Evolutionary conservation across 1,140 invertebrate species (phyloP).

Genomic region (Drepana arcuata): DNA sequence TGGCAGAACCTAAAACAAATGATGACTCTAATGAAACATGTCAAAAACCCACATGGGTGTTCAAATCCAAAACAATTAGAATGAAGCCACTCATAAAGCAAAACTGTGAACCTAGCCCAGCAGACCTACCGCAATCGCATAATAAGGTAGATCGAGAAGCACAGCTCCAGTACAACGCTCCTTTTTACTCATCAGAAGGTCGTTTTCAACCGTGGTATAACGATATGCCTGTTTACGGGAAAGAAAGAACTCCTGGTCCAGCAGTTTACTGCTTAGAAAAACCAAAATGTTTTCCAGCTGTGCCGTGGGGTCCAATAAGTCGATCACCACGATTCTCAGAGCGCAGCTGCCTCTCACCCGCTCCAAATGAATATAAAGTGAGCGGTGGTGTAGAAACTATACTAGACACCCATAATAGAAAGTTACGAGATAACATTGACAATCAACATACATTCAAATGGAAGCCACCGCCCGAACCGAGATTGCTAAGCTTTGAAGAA

Average conservation of each 20-base stretch:
- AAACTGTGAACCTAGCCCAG: slow-evolving; percentile 28
- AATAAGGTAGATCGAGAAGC: slow-evolving; percentile 10
- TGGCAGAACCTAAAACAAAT: slow-evolving; percentile 2
- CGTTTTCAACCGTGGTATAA: slow-evolving; percentile 50
- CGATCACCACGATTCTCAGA: slow-evolving; percentile 27
- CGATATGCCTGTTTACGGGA: slow-evolving; percentile 35
- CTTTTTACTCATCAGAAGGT: slow-evolving; percentile 41
- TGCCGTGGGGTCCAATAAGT: slow-evolving; percentile 29
- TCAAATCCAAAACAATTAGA: slow-evolving; percentile 43
- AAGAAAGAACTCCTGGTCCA: slow-evolving; percentile 34
- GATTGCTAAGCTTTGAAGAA: slow-evolving; percentile 23
- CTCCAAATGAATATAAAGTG: slow-evolving; percentile 40
- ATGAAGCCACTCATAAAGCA: slow-evolving; percentile 36
- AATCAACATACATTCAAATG: slow-evolving; percentile 34
- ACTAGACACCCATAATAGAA: slow-evolving; percentile 37
- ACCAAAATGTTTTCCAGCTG: slow-evolving; percentile 30
- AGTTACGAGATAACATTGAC: slow-evolving; percentile 42
- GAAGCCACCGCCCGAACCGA: slow-evolving; percentile 15
- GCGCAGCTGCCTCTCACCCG: slow-evolving; percentile 17
- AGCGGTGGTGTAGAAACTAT: slow-evolving; percentile 37
- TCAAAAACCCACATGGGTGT: slow-evolving; percentile 32
- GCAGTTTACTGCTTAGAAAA: slow-evolving; percentile 28
- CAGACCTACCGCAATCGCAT: slow-evolving; percentile 18
- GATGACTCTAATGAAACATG: slow-evolving; percentile 9
- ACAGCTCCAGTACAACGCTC: slow-evolving; percentile 26